Conservation (phyloP, 2,888 invertebrate species). For the Lithosia quadra region DNA sequence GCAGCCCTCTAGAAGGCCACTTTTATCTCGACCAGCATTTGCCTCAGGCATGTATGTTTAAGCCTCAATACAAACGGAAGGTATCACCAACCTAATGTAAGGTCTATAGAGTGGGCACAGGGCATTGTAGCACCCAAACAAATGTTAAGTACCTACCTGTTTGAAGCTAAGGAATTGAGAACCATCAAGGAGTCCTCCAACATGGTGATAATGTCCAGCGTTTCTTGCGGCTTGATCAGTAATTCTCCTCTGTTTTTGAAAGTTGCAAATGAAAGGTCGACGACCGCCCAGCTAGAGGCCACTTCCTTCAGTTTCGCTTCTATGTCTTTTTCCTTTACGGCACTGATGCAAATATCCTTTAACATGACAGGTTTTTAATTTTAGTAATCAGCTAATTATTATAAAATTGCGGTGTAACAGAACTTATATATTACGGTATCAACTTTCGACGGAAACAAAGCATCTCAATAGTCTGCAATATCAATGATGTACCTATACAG, state of each 20-base stretch:
- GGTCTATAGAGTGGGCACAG: too few species aligned
- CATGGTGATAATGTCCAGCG: conserved; percentile 91
- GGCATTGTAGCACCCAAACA: too few species aligned
- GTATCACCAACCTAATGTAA: too few species aligned
- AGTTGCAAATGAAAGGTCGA: conserved; percentile 90
- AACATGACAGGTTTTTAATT: background rate
- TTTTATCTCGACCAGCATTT: too few species aligned
- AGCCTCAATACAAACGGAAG: too few species aligned
- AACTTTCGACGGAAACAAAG: too few species aligned
- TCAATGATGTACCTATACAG: too few species aligned
- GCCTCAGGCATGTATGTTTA: too few species aligned
- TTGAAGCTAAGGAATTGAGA: conserved; percentile 93
- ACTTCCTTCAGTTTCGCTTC: conserved; percentile 95
- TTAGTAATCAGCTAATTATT: background rate
- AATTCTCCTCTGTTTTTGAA: conserved; percentile 95
- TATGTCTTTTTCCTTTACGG: conserved; percentile 96
- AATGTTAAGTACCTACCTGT: conserved; percentile 90
- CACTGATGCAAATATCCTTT: conserved; percentile 95
- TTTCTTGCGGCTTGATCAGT: conserved; percentile 91
- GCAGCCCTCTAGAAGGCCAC: too few species aligned
- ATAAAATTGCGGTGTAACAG: too few species aligned
- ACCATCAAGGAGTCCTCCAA: conserved; percentile 96
- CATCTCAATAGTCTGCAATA: too few species aligned
- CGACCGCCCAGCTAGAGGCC: conserved; percentile 92
- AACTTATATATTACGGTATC: too few species aligned